These are phyloP conservation scores for Oconnorella tubifera DNA, from an alignment of 2,888 invertebrate genomes.

Conservation along the genomic window DNA sequence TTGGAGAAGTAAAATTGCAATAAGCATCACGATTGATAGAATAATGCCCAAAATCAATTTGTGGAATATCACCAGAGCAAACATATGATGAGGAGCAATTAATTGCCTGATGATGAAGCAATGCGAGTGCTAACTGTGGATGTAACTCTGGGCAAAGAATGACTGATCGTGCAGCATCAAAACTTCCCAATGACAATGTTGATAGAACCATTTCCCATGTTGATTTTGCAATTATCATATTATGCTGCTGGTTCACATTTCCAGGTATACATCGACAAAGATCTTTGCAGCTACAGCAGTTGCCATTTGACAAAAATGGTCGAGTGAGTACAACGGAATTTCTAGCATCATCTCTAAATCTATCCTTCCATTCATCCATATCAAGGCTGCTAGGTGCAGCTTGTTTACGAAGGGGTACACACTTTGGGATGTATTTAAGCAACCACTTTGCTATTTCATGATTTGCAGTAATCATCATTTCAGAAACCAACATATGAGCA, in stretches of 20 bases:
- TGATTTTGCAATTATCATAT: conserved; percentile 7
- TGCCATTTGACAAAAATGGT: conserved; percentile 11
- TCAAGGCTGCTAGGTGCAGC: conserved; percentile 32
- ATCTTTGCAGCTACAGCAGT: neutral
- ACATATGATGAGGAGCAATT: conserved; percentile 37
- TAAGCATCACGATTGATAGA: conserved; percentile 39
- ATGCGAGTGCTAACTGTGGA: conserved; percentile 44
- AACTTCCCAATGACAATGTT: conserved; percentile 30
- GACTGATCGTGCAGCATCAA: conserved; percentile 37
- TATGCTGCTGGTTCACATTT: too few species aligned
- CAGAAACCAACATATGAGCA: conserved; percentile 42
- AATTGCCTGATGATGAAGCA: conserved; percentile 36
- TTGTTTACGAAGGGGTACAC: conserved; percentile 43
- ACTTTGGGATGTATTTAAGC: conserved; percentile 37
- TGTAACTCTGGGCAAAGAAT: conserved; percentile 42
- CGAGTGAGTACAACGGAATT: conserved; percentile 7
- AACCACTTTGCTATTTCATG: conserved; percentile 43
- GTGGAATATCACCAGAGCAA: conserved; percentile 30
- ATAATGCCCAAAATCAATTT: conserved; percentile 36
- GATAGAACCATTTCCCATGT: neutral
- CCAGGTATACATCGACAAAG: conserved; percentile 4
- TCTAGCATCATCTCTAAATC: conserved; percentile 5
- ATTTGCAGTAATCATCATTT: conserved; percentile 45
- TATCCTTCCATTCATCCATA: conserved; percentile 19
- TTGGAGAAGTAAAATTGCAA: conserved; percentile 44